These are phyloP conservation scores for Melikaiella ostensackeni DNA, from an alignment of 2,888 invertebrate species.

Conservation along the genomic window DNA sequence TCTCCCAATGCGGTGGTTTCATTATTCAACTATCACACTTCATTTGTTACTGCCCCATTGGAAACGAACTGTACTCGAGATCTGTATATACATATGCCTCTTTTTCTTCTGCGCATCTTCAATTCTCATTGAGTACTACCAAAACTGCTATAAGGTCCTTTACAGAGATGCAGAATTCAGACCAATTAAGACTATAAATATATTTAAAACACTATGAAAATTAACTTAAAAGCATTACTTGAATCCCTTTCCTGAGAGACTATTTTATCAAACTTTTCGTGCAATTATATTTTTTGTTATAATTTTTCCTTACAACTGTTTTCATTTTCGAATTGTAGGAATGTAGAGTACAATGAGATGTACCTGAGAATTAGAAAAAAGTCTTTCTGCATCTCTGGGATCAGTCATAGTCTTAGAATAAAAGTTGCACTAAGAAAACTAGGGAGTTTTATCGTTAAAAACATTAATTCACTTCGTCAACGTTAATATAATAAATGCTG, in stretches of 20 bases:
- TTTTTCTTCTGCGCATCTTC: conserved; percentile 11
- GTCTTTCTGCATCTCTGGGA: conserved; percentile 36
- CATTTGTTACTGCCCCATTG: conserved; percentile 10
- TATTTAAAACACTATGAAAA: neutral
- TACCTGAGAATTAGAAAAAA: conserved; percentile 49
- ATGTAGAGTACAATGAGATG: conserved; percentile 46
- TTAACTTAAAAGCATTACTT: neutral
- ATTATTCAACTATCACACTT: conserved; percentile 7
- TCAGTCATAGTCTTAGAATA: conserved; percentile 14
- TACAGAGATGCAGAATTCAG: conserved; percentile 9
- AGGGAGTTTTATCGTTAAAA: conserved; percentile 30
- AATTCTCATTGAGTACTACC: conserved; percentile 1
- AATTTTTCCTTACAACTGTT: neutral
- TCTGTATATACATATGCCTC: conserved; percentile 27
- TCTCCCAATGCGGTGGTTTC: conserved; percentile 29
- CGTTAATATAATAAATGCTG: conserved; percentile 5
- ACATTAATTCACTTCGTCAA: conserved; percentile 17
- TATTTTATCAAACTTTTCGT: neutral
- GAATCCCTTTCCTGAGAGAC: neutral
- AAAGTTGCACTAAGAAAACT: conserved; percentile 30
- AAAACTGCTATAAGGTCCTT: conserved; percentile 18
- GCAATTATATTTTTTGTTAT: neutral
- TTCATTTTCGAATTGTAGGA: conserved; percentile 5
- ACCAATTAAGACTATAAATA: neutral
- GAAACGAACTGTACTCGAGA: conserved; percentile 9